Evolutionary conservation across 2,888 invertebrate genomes (phyloP).

Genomic region (Parasteatoda lunata): DNA sequence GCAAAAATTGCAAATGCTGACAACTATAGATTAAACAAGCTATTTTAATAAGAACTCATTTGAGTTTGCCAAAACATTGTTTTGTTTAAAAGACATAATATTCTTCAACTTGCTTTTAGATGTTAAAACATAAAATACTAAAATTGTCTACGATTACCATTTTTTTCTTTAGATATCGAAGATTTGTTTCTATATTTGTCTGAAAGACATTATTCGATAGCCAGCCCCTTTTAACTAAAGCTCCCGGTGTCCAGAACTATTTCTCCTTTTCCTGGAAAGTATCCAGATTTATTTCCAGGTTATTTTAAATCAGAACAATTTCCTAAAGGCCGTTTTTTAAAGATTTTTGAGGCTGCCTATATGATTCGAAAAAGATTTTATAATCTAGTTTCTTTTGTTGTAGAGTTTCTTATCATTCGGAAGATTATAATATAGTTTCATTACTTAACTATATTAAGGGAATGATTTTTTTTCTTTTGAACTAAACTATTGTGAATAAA

Average conservation of each 20-base stretch:
- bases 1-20: no score
- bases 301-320: constrained; percentile 26
- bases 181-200: constrained; percentile 36
- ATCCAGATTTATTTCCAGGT: constrained; percentile 38
- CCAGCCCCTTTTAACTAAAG: constrained; percentile 27
- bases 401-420: no score
- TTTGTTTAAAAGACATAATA: no score
- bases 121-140: no score
- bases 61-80: no score
- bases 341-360: constrained; percentile 7
- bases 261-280: constrained; percentile 29
- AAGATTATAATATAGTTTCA: no score
- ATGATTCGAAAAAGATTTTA: neutral
- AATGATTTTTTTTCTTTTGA: no score
- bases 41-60: no score
- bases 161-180: neutral
- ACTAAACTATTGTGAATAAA: no score
- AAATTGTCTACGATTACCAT: neutral
- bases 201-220: constrained; percentile 22
- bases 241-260: constrained; percentile 11
- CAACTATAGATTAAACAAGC: no score
- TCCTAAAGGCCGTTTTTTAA: constrained; percentile 1
- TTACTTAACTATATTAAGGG: no score
- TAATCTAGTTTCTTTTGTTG: neutral
- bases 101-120: no score